These are phyloP conservation scores for Brachynemurus nebulosus DNA, from an alignment of 2,888 invertebrate species.

Conservation along the genomic window DNA sequence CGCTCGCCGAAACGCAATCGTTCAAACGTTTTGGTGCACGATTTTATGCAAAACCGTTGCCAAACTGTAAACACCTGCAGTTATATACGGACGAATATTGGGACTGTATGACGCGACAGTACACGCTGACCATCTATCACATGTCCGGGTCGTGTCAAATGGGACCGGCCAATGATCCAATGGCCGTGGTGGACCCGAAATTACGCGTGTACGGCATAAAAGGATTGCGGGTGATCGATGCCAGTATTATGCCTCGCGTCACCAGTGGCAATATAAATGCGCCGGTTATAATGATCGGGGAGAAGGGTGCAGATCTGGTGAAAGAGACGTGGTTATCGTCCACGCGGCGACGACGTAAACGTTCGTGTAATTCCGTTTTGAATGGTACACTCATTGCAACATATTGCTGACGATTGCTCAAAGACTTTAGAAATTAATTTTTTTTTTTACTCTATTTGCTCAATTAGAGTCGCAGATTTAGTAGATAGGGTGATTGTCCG, in stretches of 20 bases:
- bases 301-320: conserved; percentile 72
- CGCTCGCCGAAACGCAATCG: conserved; percentile 63
- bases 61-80: conserved; percentile 70
- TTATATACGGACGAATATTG: conserved; percentile 73
- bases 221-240: conserved; percentile 72
- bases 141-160: conserved; percentile 74
- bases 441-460: too few species aligned
- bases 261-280: conserved; percentile 82
- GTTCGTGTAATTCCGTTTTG: conserved; percentile 22
- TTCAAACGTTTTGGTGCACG: conserved; percentile 67
- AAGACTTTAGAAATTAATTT: too few species aligned
- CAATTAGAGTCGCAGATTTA: too few species aligned
- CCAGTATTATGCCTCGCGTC: conserved; percentile 77
- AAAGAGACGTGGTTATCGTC: conserved; percentile 48
- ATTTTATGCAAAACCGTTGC: conserved; percentile 57
- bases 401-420: conserved; percentile 1
- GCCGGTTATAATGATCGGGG: conserved; percentile 76
- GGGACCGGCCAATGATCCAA: conserved; percentile 62
- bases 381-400: conserved; percentile 3
- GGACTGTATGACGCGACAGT: conserved; percentile 71
- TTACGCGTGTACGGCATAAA: conserved; percentile 62
- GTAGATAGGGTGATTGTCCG: too few species aligned
- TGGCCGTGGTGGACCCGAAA: conserved; percentile 69
- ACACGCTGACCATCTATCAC: conserved; percentile 80
- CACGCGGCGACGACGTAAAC: conserved; percentile 24